Conservation (phyloP, 2,113 vertebrate genomes). For the Plecturocebus donacophilus region DNA sequence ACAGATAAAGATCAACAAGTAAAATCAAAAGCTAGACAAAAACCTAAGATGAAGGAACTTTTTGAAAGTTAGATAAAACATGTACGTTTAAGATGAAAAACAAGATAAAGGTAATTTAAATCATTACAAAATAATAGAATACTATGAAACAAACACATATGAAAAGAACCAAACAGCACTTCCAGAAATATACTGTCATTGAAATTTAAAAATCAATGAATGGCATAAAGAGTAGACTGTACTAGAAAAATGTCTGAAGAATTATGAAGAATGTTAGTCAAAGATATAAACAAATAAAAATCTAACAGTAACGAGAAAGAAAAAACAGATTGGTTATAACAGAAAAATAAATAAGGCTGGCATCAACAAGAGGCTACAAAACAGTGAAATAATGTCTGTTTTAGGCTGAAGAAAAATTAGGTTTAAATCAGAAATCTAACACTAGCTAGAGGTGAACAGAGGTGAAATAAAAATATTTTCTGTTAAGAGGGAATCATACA, state of each 20-base stretch:
- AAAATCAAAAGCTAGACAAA: not conserved
- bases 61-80: not conserved
- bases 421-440: conserved; percentile 19
- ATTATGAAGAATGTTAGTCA: not conserved
- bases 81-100: not conserved
- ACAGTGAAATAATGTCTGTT: not conserved
- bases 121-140: not conserved
- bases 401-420: not conserved
- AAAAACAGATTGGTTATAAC: not conserved
- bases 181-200: conserved; percentile 7
- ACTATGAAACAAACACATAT: not conserved
- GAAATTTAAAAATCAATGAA: conserved; percentile 21
- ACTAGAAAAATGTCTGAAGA: not conserved
- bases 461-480: conserved; percentile 3
- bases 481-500: not conserved
- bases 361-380: not conserved
- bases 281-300: conserved; percentile 18
- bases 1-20: not conserved
- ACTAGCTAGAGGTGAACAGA: not conserved
- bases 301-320: not conserved
- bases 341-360: not conserved
- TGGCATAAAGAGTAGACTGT: not conserved
- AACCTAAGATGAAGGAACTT: not conserved
- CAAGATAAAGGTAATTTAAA: conserved; percentile 2
- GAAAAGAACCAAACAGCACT: not conserved